Evolutionary conservation across 2,113 vertebrate genomes (phyloP).

Genomic region (Fulmarus glacialis): DNA sequence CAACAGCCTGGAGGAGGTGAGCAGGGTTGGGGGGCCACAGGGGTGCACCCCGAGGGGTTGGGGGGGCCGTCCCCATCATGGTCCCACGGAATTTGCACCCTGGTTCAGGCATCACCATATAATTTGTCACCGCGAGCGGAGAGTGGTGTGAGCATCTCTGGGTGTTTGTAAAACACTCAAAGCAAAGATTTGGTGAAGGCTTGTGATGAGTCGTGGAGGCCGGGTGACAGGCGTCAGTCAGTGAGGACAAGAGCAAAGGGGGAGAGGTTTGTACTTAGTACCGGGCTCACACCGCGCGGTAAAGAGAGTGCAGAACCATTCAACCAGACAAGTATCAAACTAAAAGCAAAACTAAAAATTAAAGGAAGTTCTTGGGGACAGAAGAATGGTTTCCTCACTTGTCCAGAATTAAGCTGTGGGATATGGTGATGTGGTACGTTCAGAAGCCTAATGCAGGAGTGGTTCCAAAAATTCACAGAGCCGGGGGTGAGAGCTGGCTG

Average conservation of each 20-base stretch:
- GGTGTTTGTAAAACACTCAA: background rate
- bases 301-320: background rate
- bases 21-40: background rate
- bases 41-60: too few species aligned
- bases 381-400: background rate
- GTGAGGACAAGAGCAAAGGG: background rate
- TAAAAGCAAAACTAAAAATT: background rate
- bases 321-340: background rate
- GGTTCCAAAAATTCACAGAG: background rate
- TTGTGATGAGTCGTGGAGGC: background rate
- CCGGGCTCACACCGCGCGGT: fast-evolving
- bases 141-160: background rate
- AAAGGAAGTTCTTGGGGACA: background rate
- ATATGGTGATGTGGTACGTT: background rate
- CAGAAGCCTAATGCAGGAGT: background rate
- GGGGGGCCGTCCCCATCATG: fast-evolving
- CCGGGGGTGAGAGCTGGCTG: background rate
- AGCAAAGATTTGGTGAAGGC: background rate
- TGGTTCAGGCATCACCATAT: background rate
- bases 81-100: background rate
- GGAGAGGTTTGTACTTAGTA: background rate
- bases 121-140: background rate
- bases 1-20: slow-evolving; percentile 69
- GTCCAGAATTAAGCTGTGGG: background rate
- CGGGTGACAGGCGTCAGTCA: fast-evolving